Conservation (phyloP, 2,797 vertebrate genomes). For the Hydrophis major region DNA sequence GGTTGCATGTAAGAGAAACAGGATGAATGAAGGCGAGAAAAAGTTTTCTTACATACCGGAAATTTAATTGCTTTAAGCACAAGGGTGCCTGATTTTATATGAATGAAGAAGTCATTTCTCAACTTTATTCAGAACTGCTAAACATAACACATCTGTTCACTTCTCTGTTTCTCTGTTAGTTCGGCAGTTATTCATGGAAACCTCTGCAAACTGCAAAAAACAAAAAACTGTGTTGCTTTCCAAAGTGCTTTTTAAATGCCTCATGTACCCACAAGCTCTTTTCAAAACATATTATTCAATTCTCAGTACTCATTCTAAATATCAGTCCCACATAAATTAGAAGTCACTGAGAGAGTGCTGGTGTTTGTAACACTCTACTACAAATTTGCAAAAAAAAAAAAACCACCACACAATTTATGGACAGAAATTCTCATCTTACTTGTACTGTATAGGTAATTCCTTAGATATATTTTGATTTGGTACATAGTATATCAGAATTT, state of each 20-base stretch:
- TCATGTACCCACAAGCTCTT: neutral
- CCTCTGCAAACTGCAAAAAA: neutral
- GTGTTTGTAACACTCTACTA: neutral
- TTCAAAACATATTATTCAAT: neutral
- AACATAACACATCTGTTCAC: neutral
- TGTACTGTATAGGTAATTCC: neutral
- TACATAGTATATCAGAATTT: neutral
- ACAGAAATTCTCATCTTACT: neutral
- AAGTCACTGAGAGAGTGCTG: neutral
- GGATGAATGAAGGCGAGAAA: neutral
- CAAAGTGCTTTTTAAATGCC: neutral
- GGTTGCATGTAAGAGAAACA: too few species aligned
- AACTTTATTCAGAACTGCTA: neutral
- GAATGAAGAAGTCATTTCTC: neutral
- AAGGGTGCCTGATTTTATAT: neutral
- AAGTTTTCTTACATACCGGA: neutral
- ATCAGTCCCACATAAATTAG: neutral
- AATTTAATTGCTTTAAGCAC: neutral
- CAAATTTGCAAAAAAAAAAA: neutral
- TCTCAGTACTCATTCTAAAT: neutral
- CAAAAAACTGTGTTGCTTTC: neutral
- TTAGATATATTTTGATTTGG: neutral
- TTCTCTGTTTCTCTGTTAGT: neutral
- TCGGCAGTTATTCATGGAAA: neutral
- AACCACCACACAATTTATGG: neutral